Percentiles rank a stretch among this genome's conserved stretches.
Conservation (phyloP, 2,888 invertebrate species). For the Amphipyra berbera region DNA sequence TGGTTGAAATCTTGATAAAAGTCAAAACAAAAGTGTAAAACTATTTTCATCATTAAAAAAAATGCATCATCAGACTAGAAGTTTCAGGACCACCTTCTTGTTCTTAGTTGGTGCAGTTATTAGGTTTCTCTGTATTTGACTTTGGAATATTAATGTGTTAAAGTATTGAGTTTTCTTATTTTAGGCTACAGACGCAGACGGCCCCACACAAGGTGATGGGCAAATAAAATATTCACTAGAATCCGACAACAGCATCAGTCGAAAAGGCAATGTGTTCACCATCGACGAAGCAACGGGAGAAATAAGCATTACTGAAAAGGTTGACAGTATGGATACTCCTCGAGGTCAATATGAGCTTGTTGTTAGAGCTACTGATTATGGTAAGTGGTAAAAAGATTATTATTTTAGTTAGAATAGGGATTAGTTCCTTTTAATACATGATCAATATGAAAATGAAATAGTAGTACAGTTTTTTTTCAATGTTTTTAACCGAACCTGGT, state of each 20-base stretch:
- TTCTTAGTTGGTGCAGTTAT: no score
- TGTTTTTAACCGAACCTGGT: no score
- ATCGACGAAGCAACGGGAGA: constrained; percentile 93
- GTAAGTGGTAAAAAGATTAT: constrained; percentile 70
- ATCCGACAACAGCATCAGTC: constrained; percentile 92
- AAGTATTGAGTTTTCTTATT: constrained; percentile 13
- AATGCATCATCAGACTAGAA: no score
- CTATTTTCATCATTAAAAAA: no score
- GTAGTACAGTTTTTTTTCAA: no score
- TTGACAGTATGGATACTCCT: constrained; percentile 93
- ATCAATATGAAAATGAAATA: no score
- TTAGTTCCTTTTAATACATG: no score
- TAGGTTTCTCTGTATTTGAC: no score
- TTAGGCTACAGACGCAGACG: constrained; percentile 94
- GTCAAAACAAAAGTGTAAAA: no score
- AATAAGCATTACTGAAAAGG: constrained; percentile 91
- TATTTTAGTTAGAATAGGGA: background rate
- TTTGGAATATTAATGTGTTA: no score
- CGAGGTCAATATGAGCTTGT: constrained; percentile 93
- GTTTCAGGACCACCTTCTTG: no score
- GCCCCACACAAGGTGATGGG: constrained; percentile 93
- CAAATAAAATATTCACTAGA: constrained; percentile 91
- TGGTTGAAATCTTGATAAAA: no score
- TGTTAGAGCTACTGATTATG: constrained; percentile 93
- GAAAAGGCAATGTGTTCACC: constrained; percentile 90